Evolutionary conservation across 2,113 vertebrate species (phyloP), one percentile per base, ranked within the genome.

Genomic region (Mixornis gularis): DNA sequence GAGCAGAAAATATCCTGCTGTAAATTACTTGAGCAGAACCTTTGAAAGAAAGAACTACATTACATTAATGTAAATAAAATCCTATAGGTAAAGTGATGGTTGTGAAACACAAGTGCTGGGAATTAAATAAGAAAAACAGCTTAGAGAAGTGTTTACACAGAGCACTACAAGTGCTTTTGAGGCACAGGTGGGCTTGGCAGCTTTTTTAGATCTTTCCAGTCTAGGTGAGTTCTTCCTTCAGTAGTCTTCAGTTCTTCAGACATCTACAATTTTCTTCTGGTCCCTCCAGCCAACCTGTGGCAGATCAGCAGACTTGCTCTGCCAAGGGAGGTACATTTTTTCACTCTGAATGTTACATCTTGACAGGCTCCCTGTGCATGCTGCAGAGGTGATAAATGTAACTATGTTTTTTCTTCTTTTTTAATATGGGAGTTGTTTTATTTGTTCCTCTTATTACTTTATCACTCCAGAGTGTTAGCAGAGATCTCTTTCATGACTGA

Each of bases 321-420:
- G 77, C 64, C 13, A 66, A 48, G 12, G 52, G 17, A 74, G 24
- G 6, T 41, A 38, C 24, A 16, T 24, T 68, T 90, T 70, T 70
- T 66, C 27, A 36, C 22, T 58, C 51, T 44, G 55, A 70, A 38
- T 66, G 30, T 78, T 56, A 26, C 1, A 0, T 7, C 38, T 70
- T 6, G 1, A 58, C 66, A 66, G 55, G 8, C 8, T 59, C 48
- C 0, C 0, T 13, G 13, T 53, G 13, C 34, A 10, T 26, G 10
- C n/a, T 59, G 43, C 17, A 59, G 64, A 63, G 60, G 15, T 55
- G 43, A 69, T 40, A 77, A 72, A 83, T 6, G 12, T 51, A 60
- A 62, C 7, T 1, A 4, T 52, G 27, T 17, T 63, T 68, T 38
- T 26, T 20, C 25, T 3, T 7, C 30, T 79, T 36, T 7, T 7